Evolutionary conservation across 2,888 invertebrate genomes (phyloP), one percentile per base, ranked within the genome.

Genomic region (Nebria brevicollis): DNA sequence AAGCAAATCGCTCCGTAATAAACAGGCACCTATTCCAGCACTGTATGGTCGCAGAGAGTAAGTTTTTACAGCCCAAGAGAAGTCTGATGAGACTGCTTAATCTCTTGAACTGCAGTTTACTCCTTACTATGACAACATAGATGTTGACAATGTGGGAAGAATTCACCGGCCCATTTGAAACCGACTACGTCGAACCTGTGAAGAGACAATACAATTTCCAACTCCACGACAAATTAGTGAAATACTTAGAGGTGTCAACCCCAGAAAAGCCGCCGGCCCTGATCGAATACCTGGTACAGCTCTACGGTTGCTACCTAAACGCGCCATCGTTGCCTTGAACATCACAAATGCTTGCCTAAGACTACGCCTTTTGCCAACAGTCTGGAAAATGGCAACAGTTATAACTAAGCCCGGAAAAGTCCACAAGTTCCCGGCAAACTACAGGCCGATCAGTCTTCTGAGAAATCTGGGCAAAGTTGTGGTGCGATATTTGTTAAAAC

Each of bases 361-460:
- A 13, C 25, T 74, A 25, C 25, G 34, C 7, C 4, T 42, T 4
- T 74, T 54, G 13, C 41, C 34, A 42, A 5, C 74, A 41, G 43
- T 41, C 11, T 74, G 74, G 74, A 74, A 74, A 42, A 74, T 41
- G 8, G 42, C 74, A 1, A 42, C 26, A 11, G 74, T 74, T 7
- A 54, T 74, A 5, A 42, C 42, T 13, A 74, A 74, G 11, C 41
- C 74, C 4, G 41, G 43, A 34, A 74, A 74, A 20, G 25, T 42
- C 42, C 74, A 68, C 7, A 68, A 68, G 68, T 68, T 68, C 20
- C 75, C 75, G 66, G 8, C 1, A 25, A 75, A 65, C 34, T 75
- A 64, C 41, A 43, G 65, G 66, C 75, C 75, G 7, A 75, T 75
- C 20, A 75, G 75, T 26, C 64, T 75, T 7, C 26, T 75, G 34